Conservation (phyloP, 2,797 vertebrate species). For the Microctenopoma stevenorrisi region DNA sequence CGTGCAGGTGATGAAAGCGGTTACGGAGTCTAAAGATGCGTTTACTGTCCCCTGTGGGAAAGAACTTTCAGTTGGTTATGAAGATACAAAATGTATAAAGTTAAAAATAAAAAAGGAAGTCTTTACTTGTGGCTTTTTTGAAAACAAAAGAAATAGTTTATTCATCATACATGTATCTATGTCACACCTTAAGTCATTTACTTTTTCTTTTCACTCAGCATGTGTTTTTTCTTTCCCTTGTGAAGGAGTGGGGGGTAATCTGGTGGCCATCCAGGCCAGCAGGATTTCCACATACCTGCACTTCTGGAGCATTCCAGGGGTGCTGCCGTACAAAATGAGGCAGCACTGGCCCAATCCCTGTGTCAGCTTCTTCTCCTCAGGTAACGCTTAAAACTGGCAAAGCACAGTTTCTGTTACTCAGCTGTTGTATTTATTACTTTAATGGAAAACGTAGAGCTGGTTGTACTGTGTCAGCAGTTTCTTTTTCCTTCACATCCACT, state of each 20-base stretch:
- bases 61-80: constrained; percentile 10
- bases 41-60: constrained; percentile 3
- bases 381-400: constrained; percentile 65
- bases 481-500: too few relatives aligned
- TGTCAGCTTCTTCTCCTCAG: constrained; percentile 90
- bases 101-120: neutral
- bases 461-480: too few relatives aligned
- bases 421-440: too few relatives aligned
- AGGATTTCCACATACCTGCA: constrained; percentile 96
- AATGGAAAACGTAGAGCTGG: too few relatives aligned
- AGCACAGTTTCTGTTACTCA: too few relatives aligned
- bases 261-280: constrained; percentile 97
- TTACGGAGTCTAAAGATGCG: constrained; percentile 9
- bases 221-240: constrained; percentile 13
- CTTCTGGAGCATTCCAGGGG: constrained; percentile 91
- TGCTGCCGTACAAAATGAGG: constrained; percentile 92
- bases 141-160: neutral
- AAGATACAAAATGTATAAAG: constrained; percentile 1
- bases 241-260: constrained; percentile 94
- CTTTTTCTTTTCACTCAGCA: neutral
- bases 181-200: neutral
- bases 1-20: constrained; percentile 8
- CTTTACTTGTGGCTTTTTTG: neutral
- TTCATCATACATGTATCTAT: neutral
- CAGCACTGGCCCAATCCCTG: constrained; percentile 92